phyloP scores from a whole-genome alignment of 2,113 vertebrate species.

The Callaeas wilsoni region DNA sequence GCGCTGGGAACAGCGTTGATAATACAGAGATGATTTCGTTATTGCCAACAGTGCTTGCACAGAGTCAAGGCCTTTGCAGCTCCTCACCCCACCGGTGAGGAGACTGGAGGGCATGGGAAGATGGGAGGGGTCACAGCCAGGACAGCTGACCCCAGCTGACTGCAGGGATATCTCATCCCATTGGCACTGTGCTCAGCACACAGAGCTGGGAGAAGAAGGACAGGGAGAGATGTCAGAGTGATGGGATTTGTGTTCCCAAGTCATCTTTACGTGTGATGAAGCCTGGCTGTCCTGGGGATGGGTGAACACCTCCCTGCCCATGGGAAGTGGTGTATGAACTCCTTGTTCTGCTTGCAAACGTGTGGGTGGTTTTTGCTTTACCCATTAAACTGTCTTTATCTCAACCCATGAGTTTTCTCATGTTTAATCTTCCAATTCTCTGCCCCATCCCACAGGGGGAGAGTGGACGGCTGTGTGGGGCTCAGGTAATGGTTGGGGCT shows the following conservation, averaged over 20 bases:
- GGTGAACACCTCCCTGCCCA: neutral
- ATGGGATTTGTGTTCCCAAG: neutral
- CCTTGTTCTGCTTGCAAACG: neutral
- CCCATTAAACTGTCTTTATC: neutral
- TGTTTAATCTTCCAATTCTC: neutral
- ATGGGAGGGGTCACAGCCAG: neutral
- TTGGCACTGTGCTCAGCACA: neutral
- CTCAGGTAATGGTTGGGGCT: neutral
- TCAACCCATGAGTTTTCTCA: neutral
- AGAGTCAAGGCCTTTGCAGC: neutral
- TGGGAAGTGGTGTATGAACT: too few species aligned
- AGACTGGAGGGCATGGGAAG: neutral
- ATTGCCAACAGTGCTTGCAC: neutral
- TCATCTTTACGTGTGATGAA: neutral
- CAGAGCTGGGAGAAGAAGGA: neutral
- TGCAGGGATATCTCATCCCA: neutral
- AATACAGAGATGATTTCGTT: neutral
- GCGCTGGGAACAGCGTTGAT: accelerated
- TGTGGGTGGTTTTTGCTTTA: neutral
- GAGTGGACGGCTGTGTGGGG: neutral
- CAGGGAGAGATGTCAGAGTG: neutral
- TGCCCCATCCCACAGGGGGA: accelerated
- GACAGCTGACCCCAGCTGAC: neutral
- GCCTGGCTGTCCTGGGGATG: neutral
- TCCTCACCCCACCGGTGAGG: neutral